phyloP scores from a whole-genome alignment of 2,113 vertebrate species.

The Hippocampus mohnikei region DNA sequence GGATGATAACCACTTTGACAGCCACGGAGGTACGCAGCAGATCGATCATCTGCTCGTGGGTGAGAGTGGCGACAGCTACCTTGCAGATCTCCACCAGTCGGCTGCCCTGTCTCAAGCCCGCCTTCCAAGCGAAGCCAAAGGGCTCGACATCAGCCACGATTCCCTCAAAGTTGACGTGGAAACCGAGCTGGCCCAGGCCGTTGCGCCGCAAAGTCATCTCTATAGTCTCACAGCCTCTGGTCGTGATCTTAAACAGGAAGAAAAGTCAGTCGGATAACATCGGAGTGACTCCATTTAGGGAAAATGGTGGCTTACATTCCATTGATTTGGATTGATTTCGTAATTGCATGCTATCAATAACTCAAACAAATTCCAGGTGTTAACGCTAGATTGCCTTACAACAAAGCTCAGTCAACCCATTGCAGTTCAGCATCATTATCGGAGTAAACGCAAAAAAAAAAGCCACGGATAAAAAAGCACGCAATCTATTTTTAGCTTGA shows the following conservation, averaged over 20 bases:
- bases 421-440: slow-evolving; percentile 3
- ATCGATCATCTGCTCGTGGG: slow-evolving; percentile 97
- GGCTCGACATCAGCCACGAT: slow-evolving; percentile 96
- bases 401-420: slow-evolving; percentile 31
- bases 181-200: slow-evolving; percentile 90
- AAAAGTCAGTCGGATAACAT: not conserved
- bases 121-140: slow-evolving; percentile 96
- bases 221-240: slow-evolving; percentile 89
- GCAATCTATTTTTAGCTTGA: slow-evolving; percentile 7
- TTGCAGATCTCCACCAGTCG: slow-evolving; percentile 97
- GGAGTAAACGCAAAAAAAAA: slow-evolving; percentile 9
- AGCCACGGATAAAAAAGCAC: not conserved
- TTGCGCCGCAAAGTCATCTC: slow-evolving; percentile 92
- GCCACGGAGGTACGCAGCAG: slow-evolving; percentile 87
- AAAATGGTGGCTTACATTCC: not conserved
- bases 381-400: slow-evolving; percentile 21
- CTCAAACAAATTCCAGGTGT: not conserved
- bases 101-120: slow-evolving; percentile 90
- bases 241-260: slow-evolving; percentile 77
- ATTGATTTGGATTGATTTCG: slow-evolving; percentile 1
- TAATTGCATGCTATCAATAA: not conserved
- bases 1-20: slow-evolving; percentile 94
- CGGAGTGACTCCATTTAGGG: slow-evolving; percentile 1
- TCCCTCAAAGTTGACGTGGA: slow-evolving; percentile 96
- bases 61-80: slow-evolving; percentile 91